phyloP scores from a whole-genome alignment of 2,113 vertebrate species.

The Todiramphus chloris region DNA sequence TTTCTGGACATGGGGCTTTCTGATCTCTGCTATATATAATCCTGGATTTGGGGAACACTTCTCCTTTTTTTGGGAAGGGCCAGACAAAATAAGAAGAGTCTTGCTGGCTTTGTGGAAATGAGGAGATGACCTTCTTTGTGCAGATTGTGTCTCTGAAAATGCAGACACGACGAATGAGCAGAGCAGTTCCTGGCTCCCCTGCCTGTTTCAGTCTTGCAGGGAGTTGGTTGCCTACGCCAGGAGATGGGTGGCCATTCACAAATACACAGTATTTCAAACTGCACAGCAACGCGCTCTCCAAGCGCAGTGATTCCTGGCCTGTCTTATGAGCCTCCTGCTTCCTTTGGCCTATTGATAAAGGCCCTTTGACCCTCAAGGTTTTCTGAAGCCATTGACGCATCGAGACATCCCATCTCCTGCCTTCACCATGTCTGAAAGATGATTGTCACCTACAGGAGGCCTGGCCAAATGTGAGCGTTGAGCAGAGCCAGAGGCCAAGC shows the following conservation, averaged over 20 bases:
- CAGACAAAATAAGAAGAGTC: slow-evolving; percentile 7
- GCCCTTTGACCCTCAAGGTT: neutral
- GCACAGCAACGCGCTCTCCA: neutral
- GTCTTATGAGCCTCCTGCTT: neutral
- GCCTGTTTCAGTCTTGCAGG: neutral
- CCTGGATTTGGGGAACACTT: neutral
- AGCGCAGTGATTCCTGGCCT: neutral
- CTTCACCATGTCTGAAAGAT: neutral
- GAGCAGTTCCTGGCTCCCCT: neutral
- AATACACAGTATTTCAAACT: neutral
- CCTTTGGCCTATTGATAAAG: neutral
- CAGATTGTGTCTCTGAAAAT: neutral
- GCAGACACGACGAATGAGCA: neutral
- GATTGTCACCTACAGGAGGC: neutral
- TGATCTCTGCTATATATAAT: slow-evolving; percentile 37
- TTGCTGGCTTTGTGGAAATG: slow-evolving; percentile 11
- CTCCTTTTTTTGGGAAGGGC: neutral
- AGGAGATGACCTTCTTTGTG: neutral
- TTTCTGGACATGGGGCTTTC: slow-evolving; percentile 42
- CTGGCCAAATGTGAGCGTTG: neutral
- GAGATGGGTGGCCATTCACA: neutral
- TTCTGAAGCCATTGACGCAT: neutral
- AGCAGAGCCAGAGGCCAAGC: neutral
- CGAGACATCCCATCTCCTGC: too few relatives aligned
- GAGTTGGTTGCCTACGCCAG: neutral